Evolutionary conservation across 2,888 invertebrate species (phyloP), one percentile per base, ranked within the genome.

Genomic region (Brachycybe producta): DNA sequence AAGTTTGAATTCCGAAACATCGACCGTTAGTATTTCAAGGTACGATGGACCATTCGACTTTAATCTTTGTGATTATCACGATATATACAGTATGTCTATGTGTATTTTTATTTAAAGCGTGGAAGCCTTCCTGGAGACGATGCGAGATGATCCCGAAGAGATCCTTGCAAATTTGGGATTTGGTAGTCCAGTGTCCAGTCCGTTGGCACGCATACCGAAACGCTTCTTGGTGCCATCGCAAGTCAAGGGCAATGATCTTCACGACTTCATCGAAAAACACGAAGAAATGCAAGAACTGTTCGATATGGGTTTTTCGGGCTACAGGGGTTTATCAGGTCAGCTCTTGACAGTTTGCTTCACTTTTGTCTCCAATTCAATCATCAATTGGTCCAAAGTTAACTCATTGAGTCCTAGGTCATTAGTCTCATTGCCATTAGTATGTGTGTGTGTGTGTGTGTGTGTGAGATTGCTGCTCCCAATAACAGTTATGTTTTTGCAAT

Each of bases 121-220:
- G 59, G 85, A 87, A 59, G 76, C 84, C 17, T n/a, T n/a, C n/a
- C n/a, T n/a, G n/a, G n/a, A n/a, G n/a, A n/a, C n/a, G n/a, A 74
- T 91, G 34, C 81, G 79, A 62, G 83, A 85, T 21, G 88, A 92
- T 70, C 90, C 91, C 0, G 90, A 91, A 65, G 84, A 85, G 49
- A 80, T 92, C 49, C 73, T 92, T 26, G 69, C 85, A 45, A 84
- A 81, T 56, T 62, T 70, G 5, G 70, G 70, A 2, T 70, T 70
- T 57, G 69, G 67, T 13, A 67, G 64, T 17, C 54, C 57, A 11
- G 51, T 58, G 5, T 58, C 58, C 50, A 62, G 58, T 39, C 56
- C 61, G 4, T 52, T 60, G 3, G 53, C 58, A 5, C 77, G 87
- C 58, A 86, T 92, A 67, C 91, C 91, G 2, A 79, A 75, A 57